Conservation (phyloP, 2,888 invertebrate species). For the Thera obeliscata region DNA sequence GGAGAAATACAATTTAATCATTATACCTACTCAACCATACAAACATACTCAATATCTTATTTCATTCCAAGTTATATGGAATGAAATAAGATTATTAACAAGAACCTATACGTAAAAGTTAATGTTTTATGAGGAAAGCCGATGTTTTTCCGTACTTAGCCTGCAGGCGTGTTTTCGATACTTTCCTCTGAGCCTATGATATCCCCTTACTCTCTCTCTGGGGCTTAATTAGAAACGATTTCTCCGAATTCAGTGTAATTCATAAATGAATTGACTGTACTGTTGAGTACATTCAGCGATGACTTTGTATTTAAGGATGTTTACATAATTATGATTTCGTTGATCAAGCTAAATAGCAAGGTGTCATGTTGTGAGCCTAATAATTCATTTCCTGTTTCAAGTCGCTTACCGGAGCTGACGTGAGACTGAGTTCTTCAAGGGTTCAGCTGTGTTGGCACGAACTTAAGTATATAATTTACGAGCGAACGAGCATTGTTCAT, state of each 20-base stretch:
- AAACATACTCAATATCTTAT: neutral
- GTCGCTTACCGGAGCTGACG: slow-evolving; percentile 33
- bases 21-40: neutral
- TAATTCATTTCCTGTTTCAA: slow-evolving; percentile 30
- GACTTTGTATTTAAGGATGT: slow-evolving; percentile 26
- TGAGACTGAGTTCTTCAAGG: slow-evolving; percentile 45
- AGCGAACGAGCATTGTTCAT: slow-evolving; percentile 78
- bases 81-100: neutral
- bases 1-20: neutral
- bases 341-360: slow-evolving; percentile 30
- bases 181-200: slow-evolving; percentile 32
- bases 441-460: slow-evolving; percentile 58
- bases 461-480: slow-evolving; percentile 78
- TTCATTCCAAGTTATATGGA: neutral
- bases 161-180: slow-evolving; percentile 44
- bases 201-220: slow-evolving; percentile 42
- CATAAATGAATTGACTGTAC: neutral
- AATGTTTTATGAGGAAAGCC: slow-evolving; percentile 2
- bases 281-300: too few species aligned
- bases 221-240: slow-evolving; percentile 31
- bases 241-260: slow-evolving; percentile 1
- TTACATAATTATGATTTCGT: slow-evolving; percentile 26
- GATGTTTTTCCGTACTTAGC: slow-evolving; percentile 37
- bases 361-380: slow-evolving; percentile 37
- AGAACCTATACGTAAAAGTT: neutral